These are phyloP conservation scores for Choreutis nemorana DNA, from an alignment of 2,888 invertebrate genomes.

Conservation along the genomic window DNA sequence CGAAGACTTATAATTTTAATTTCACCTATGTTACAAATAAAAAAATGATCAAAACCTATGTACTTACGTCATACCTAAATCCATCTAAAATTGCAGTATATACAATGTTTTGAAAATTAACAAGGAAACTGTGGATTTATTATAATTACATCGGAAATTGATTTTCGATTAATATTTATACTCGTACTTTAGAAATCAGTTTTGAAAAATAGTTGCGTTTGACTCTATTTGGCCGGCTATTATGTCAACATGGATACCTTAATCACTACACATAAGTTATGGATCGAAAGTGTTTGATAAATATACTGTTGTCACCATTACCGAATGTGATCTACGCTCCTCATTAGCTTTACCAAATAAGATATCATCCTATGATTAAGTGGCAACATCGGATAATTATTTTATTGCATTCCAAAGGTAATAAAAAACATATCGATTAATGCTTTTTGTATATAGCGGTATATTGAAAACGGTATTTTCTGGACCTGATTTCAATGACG, in stretches of 20 bases:
- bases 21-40: too few species aligned
- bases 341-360: slow-evolving; percentile 61
- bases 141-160: not conserved
- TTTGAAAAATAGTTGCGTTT: slow-evolving; percentile 39
- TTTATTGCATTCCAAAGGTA: slow-evolving; percentile 54
- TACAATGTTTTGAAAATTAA: too few species aligned
- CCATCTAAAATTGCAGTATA: too few species aligned
- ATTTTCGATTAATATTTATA: slow-evolving; percentile 3
- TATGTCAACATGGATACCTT: slow-evolving; percentile 58
- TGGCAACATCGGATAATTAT: slow-evolving; percentile 41
- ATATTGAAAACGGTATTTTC: too few species aligned
- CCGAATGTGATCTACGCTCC: slow-evolving; percentile 55
- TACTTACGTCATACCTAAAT: too few species aligned
- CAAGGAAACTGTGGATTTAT: too few species aligned
- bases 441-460: slow-evolving; percentile 31
- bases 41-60: too few species aligned
- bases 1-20: too few species aligned
- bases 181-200: slow-evolving; percentile 11
- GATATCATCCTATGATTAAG: slow-evolving; percentile 55
- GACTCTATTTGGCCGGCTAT: slow-evolving; percentile 45
- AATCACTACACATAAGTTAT: slow-evolving; percentile 53
- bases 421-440: slow-evolving; percentile 40
- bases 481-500: too few species aligned
- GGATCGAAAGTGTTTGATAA: slow-evolving; percentile 60
- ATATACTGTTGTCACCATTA: slow-evolving; percentile 54